Base-by-base conservation (phyloP, 2,888 invertebrate genomes). In the Diarsia mendica region DNA sequence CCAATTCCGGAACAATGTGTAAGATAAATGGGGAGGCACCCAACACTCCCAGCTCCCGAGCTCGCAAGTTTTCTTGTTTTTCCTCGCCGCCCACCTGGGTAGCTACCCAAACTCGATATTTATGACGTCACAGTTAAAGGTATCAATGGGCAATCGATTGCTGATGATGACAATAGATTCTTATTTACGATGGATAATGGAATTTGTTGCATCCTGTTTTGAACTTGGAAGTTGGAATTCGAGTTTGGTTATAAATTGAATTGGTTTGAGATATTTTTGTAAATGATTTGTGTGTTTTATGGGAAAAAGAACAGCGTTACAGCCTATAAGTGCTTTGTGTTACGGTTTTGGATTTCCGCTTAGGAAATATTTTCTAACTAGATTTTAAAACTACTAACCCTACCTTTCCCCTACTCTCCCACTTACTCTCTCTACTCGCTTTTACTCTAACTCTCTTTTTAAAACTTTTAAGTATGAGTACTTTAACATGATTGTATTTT, bases 11-110 rank as follows among this genome's bases (percentile, higher is more conserved):
- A 89, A 92, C 92, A 93, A 91, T 89, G 76, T 90, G 85, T 69
- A 87, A 91, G 91, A 93, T 92, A 92, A 92, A 93, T 93, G 89
- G 89, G 85, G 85, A 85, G 86, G 83, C 83, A 80, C 70, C 82
- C 77, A 80, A 88, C 72, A 79, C 85, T 80, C 67, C 72, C 51
- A 15, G 20, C 71, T 60, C n/a, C 81, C 79, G 20, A 44, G 20
- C 71, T 60, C n/a, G 81, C 79, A 80, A 87, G 74, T 75, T 85
- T 84, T 68, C 79, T 82, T 84, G 82, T 89, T 91, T 91, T 91
- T 90, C 88, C 86, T 83, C 89, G 85, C 80, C 85, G 78, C 82
- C 90, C 91, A 91, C 90, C 91, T 91, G 91, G 83, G 83, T 80
- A 79, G 75, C 82, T 72, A 78, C 70, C 66, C 76, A 77, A 83